A percentile compares a stretch with the other conserved stretches of the same genome.
Conservation (phyloP, 2,888 invertebrate species). For the Sphaerophoria rueppellii region DNA sequence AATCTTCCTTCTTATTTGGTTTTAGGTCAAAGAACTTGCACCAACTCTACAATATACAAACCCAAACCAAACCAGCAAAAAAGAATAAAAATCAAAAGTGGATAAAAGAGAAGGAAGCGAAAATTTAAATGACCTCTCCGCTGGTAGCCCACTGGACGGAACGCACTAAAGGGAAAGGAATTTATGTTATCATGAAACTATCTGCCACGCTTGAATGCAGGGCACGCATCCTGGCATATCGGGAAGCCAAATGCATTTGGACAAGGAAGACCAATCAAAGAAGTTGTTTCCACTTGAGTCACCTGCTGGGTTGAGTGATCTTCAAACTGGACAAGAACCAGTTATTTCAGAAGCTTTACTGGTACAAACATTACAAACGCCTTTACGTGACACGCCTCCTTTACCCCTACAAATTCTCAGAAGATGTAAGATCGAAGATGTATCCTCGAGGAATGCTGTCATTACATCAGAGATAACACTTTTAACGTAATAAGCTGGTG, state of each 20-base stretch:
- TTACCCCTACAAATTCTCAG: neutral
- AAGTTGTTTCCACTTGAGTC: conserved; percentile 4
- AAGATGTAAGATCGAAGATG: conserved; percentile 24
- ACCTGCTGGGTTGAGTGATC: conserved; percentile 15
- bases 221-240: conserved; percentile 46
- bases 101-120: neutral
- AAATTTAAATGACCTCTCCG: conserved; percentile 6
- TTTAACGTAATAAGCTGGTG: conserved; percentile 30
- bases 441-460: conserved; percentile 35
- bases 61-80: too few species aligned
- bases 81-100: neutral
- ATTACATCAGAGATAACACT: conserved; percentile 53
- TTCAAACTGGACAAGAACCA: conserved; percentile 30
- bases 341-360: conserved; percentile 32
- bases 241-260: conserved; percentile 11
- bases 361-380: conserved; percentile 44
- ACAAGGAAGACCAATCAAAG: conserved; percentile 33
- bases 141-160: conserved; percentile 3
- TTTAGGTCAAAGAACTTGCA: conserved; percentile 67
- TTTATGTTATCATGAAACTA: conserved; percentile 34
- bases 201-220: conserved; percentile 43
- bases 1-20: conserved; percentile 32
- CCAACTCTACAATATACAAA: too few species aligned
- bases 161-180: conserved; percentile 34
- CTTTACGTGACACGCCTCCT: neutral